Evolutionary conservation across 1,140 invertebrate genomes (phyloP).

Genomic region (Drosophila nebulosa): DNA sequence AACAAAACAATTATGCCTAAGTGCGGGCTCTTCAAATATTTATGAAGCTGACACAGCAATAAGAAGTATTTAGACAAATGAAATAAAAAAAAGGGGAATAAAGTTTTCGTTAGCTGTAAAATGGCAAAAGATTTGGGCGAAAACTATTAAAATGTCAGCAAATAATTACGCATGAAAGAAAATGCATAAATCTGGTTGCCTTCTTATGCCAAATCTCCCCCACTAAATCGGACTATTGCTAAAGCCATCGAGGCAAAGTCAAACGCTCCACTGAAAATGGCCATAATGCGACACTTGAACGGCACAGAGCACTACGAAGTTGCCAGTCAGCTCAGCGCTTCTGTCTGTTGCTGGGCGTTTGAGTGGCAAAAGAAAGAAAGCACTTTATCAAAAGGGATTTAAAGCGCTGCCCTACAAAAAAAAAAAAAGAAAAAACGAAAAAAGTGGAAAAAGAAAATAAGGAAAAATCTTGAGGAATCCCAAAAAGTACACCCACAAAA

Average conservation of each 20-base stretch:
- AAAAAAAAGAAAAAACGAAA: neutral
- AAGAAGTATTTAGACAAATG: slow-evolving; percentile 4
- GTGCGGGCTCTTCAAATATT: slow-evolving; percentile 64
- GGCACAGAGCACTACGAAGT: slow-evolving; percentile 29
- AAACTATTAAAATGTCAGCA: slow-evolving; percentile 79
- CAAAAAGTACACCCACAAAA: neutral
- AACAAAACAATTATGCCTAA: slow-evolving; percentile 71
- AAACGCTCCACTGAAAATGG: slow-evolving; percentile 43
- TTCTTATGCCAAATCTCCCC: slow-evolving; percentile 58
- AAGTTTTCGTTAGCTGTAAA: slow-evolving; percentile 26
- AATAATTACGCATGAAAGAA: slow-evolving; percentile 72
- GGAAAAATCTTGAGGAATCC: neutral
- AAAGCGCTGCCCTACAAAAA: slow-evolving; percentile 4
- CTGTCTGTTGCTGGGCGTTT: neutral
- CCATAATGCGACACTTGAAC: slow-evolving; percentile 70
- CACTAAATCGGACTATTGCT: slow-evolving; percentile 67
- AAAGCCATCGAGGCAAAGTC: slow-evolving; percentile 38
- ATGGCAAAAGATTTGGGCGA: slow-evolving; percentile 40
- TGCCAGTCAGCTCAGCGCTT: slow-evolving; percentile 31
- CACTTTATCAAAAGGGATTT: slow-evolving; percentile 79
- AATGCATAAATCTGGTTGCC: slow-evolving; percentile 65
- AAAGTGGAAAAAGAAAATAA: neutral
- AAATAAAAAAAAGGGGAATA: slow-evolving; percentile 6
- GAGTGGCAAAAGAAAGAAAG: slow-evolving; percentile 46
- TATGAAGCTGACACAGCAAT: slow-evolving; percentile 39